Base-by-base conservation (phyloP, 2,113 vertebrate species). In the Melanostigma gelatinosum region DNA sequence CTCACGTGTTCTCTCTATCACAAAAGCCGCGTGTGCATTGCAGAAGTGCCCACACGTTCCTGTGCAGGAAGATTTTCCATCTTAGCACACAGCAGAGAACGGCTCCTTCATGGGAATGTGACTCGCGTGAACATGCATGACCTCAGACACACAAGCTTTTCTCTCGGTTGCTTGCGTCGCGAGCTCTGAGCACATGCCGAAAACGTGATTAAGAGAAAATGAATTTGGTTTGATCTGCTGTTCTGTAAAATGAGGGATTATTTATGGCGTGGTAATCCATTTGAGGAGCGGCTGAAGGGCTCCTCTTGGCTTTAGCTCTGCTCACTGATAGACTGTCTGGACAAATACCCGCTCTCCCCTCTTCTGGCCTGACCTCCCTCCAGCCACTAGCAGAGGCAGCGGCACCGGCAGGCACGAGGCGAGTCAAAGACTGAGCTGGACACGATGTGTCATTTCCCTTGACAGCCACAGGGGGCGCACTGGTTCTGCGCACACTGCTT, bases 381-480 rank as follows among this genome's bases (percentile, higher is more conserved):
- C 15, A 4, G 79, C 62, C 38, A 29, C 68, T 10, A 52, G 34
- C 40, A 38, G 48, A 67, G 61, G 69, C 38, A 60, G 68, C 58
- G 36, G 38, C 50, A 22, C 29, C 34, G 44, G 77, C 72, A 74
- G 77, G 58, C 65, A 48, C 2, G 6, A 50, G 61, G 40, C 10
- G 24, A 80, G 60, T 75, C 50, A 27, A 50, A 85, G 32, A 61
- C 72, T 29, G 69, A 9, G 1, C 10, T 9, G 50, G 29, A 74
- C 34, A 32, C 2, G 38, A 36, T 0, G 0, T 34, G 65, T 94
- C 72, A 93, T 76, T 95, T 76, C 6, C 72, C 84, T 38, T 94
- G 90, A 58, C 93, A 94, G 82, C 90, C 89, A 83, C 95, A 94
- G 80, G 93, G 87, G 85, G 91, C 42, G 82, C 92, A 85, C 87